These are phyloP conservation scores for Coboldia fuscipes DNA, from an alignment of 1,140 invertebrate genomes.

Conservation along the genomic window DNA sequence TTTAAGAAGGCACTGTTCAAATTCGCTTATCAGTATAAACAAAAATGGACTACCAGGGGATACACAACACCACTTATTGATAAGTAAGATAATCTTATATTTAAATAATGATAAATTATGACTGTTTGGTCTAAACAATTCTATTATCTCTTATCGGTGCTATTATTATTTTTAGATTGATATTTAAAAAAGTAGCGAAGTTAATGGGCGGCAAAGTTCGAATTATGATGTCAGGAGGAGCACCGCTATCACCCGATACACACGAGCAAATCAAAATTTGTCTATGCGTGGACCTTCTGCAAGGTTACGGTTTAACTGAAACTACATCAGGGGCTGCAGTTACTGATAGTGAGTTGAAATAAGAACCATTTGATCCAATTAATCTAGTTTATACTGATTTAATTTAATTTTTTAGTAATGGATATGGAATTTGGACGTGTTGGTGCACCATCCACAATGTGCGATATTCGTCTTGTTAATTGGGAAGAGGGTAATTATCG, in stretches of 20 bases:
- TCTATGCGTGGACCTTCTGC: conserved; percentile 72
- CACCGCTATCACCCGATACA: conserved; percentile 86
- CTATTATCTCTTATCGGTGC: conserved; percentile 5
- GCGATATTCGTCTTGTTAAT: conserved; percentile 69
- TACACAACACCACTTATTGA: conserved; percentile 70
- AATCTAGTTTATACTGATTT: conserved; percentile 2
- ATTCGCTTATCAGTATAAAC: conserved; percentile 83
- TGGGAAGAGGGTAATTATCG: conserved; percentile 93
- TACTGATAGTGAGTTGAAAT: conserved; percentile 44
- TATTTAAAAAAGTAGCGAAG: conserved; percentile 57
- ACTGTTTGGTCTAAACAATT: too few species aligned
- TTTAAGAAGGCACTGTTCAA: conserved; percentile 65
- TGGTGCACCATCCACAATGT: conserved; percentile 70
- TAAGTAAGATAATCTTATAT: conserved; percentile 18
- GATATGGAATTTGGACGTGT: conserved; percentile 45
- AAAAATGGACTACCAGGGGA: conserved; percentile 59
- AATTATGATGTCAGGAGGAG: conserved; percentile 77
- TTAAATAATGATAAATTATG: neutral
- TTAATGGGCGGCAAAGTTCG: conserved; percentile 74
- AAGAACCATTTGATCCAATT: conserved; percentile 1
- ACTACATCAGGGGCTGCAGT: conserved; percentile 83
- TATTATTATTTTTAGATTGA: conserved; percentile 22
- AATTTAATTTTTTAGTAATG: conserved; percentile 8
- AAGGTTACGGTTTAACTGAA: conserved; percentile 96
- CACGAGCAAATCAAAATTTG: conserved; percentile 88